Evolutionary conservation across 2,888 invertebrate genomes (phyloP).

Genomic region (Pyrgus malvae): DNA sequence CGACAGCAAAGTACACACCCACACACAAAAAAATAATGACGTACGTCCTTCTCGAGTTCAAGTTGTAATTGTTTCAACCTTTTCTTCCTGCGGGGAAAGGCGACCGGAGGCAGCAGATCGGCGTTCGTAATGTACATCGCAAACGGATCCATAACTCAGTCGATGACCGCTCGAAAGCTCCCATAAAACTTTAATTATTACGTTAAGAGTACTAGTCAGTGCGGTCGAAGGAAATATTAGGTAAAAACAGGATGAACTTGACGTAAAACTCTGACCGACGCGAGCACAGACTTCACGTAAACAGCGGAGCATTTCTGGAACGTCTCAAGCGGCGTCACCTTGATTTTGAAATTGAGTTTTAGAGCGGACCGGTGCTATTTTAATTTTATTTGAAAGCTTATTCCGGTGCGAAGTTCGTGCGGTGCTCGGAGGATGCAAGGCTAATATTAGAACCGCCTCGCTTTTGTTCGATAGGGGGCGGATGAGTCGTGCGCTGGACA

Average conservation of each 20-base stretch:
- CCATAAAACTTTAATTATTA: conserved; percentile 7
- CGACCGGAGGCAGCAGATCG: conserved; percentile 67
- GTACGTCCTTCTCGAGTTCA: conserved; percentile 54
- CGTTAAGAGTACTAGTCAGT: conserved; percentile 2
- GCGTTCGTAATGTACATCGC: conserved; percentile 71
- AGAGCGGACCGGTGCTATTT: conserved; percentile 71
- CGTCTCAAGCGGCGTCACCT: conserved; percentile 74
- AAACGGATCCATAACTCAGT: conserved; percentile 65
- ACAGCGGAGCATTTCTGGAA: conserved; percentile 72
- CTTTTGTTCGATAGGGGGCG: conserved; percentile 14
- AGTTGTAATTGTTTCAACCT: conserved; percentile 67
- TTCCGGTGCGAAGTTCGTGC: conserved; percentile 73
- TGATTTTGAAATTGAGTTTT: conserved; percentile 78
- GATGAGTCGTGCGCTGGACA: conserved; percentile 15
- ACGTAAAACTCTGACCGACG: conserved; percentile 52
- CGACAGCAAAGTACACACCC: conserved; percentile 22
- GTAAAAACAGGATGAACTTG: conserved; percentile 55
- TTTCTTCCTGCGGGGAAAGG: conserved; percentile 72
- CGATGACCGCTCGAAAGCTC: conserved; percentile 30
- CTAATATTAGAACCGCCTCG: conserved; percentile 53
- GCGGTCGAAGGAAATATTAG: conserved; percentile 37
- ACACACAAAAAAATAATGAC: conserved; percentile 32
- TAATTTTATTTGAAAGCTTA: conserved; percentile 69
- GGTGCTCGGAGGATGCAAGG: conserved; percentile 52
- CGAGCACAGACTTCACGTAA: conserved; percentile 54